phyloP scores from a whole-genome alignment of 2,888 invertebrate species.

The Drosophila recens region DNA sequence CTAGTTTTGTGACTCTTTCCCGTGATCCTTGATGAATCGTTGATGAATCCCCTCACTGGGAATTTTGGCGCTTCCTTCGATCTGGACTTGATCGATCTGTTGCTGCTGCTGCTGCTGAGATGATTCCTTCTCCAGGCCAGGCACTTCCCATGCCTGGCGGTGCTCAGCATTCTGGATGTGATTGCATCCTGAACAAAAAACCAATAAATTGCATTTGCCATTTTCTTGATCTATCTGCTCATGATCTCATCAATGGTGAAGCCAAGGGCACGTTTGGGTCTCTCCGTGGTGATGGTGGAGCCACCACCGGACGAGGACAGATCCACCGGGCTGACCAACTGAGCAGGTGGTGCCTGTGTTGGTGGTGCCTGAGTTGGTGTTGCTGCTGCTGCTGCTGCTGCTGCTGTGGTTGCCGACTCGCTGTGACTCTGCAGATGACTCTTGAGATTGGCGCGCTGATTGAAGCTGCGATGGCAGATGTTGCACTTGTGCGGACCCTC shows the following conservation, averaged over 20 bases:
- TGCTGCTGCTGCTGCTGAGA: slow-evolving; percentile 15
- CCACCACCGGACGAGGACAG: slow-evolving; percentile 86
- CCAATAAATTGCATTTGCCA: slow-evolving; percentile 36
- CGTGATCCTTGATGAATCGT: background rate
- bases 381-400: slow-evolving; percentile 32
- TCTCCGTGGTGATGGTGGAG: slow-evolving; percentile 69
- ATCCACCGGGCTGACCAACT: slow-evolving; percentile 85
- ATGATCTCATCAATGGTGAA: slow-evolving; percentile 96
- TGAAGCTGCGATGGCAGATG: slow-evolving; percentile 94
- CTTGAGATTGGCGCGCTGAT: slow-evolving; percentile 96
- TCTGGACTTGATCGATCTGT: background rate
- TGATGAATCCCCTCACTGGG: slow-evolving; percentile 27
- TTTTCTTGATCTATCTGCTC: slow-evolving; percentile 88
- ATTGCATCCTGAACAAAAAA: slow-evolving; percentile 53
- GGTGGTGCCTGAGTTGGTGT: slow-evolving; percentile 62
- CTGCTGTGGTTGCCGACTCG: slow-evolving; percentile 50
- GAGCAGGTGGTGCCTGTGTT: slow-evolving; percentile 60
- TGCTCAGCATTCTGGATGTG: slow-evolving; percentile 33
- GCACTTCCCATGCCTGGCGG: slow-evolving; percentile 79
- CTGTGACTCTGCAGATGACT: slow-evolving; percentile 95
- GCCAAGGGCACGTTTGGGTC: slow-evolving; percentile 88
- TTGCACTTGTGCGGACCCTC: slow-evolving; percentile 97
- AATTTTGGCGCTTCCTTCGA: background rate
- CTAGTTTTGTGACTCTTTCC: slow-evolving; percentile 46
- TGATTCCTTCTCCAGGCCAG: slow-evolving; percentile 57